A percentile compares a stretch with the other conserved stretches of the same genome.
phyloP scores from a whole-genome alignment of 2,888 invertebrate genomes.

The Macroteleia sp. region DNA sequence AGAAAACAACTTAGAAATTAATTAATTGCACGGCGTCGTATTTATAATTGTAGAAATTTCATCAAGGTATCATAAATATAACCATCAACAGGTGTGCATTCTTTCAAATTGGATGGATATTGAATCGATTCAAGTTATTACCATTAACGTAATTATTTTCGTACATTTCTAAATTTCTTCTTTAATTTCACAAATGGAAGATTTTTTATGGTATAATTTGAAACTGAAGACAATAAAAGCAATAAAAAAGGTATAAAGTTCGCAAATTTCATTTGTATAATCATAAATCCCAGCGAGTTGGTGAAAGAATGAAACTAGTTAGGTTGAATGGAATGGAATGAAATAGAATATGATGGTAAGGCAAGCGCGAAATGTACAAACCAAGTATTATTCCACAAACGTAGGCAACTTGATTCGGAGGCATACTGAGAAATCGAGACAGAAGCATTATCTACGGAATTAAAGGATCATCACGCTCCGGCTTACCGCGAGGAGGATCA shows the following conservation, averaged over 20 bases:
- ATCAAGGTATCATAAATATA: no score
- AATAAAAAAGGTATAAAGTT: neutral
- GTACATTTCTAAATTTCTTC: no score
- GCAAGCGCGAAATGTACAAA: constrained; percentile 20
- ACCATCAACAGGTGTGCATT: no score
- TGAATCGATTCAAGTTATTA: no score
- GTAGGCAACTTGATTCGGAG: constrained; percentile 23
- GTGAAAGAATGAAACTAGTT: constrained; percentile 6
- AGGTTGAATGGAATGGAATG: neutral
- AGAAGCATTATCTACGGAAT: constrained; percentile 42
- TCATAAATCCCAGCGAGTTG: neutral
- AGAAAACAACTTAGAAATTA: constrained; percentile 4
- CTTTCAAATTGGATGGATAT: no score
- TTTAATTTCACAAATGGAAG: no score
- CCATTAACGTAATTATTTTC: no score
- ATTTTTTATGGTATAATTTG: no score
- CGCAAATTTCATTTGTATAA: constrained; percentile 8
- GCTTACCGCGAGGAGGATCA: constrained; percentile 40
- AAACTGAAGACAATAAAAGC: neutral
- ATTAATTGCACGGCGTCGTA: no score
- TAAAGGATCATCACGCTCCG: constrained; percentile 50
- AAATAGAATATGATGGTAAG: neutral
- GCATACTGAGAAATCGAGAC: constrained; percentile 31
- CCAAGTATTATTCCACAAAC: constrained; percentile 29
- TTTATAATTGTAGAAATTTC: no score